Percentiles rank a stretch among this genome's conserved stretches.
Evolutionary conservation across 2,888 invertebrate genomes (phyloP).

Genomic region (Coelinius sp.): DNA sequence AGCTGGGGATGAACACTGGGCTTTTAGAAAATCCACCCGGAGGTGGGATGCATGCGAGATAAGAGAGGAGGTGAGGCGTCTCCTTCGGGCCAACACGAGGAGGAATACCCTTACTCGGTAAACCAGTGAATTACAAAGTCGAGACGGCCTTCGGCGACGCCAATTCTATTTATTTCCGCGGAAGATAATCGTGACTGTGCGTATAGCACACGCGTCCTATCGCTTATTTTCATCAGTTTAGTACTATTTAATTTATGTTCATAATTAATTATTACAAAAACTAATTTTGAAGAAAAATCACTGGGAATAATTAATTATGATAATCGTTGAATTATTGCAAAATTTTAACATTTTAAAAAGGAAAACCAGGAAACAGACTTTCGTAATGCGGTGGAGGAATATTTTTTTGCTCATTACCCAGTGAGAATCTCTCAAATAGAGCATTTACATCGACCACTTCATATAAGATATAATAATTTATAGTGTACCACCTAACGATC

Average conservation of each 20-base stretch:
- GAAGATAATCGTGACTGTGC: conserved; percentile 16
- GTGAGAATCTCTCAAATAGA: conserved; percentile 15
- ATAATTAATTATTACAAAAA: not conserved
- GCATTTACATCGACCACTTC: not conserved
- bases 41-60: conserved; percentile 53
- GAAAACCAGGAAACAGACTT: not conserved
- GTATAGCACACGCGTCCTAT: conserved; percentile 1
- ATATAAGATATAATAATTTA: conserved; percentile 18
- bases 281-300: not conserved
- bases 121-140: conserved; percentile 46
- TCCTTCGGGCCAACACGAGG: conserved; percentile 42
- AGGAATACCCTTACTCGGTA: conserved; percentile 41
- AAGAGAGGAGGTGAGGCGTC: conserved; percentile 50
- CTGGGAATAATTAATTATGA: not conserved
- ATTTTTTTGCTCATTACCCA: conserved; percentile 8
- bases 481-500: conserved; percentile 13
- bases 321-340: not conserved
- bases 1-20: conserved; percentile 25
- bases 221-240: conserved; percentile 7
- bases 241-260: conserved; percentile 1
- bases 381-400: not conserved
- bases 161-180: conserved; percentile 38
- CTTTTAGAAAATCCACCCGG: conserved; percentile 43
- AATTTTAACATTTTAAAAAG: too few relatives aligned
- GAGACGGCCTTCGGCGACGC: conserved; percentile 46